Evolutionary conservation across 2,888 invertebrate genomes (phyloP).

Genomic region (Tinea semifulvella): DNA sequence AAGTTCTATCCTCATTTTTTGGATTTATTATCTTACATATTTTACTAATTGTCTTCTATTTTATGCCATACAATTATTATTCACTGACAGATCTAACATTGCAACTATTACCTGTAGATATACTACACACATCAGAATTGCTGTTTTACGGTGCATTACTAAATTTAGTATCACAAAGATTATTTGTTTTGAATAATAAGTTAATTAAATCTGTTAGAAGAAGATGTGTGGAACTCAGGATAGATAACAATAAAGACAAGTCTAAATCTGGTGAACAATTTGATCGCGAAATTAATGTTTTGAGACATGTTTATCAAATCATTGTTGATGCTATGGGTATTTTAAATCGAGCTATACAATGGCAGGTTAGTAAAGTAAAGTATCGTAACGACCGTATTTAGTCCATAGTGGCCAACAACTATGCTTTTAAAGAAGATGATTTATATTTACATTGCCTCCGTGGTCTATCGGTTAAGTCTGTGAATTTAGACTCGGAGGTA

Average conservation of each 20-base stretch:
- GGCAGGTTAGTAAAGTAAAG: conserved; percentile 33
- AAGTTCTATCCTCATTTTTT: neutral
- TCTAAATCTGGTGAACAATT: neutral
- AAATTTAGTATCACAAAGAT: neutral
- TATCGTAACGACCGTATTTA: too few species aligned
- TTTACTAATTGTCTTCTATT: neutral
- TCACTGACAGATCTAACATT: neutral
- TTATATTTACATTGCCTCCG: too few species aligned
- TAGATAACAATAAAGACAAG: neutral
- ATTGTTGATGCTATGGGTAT: conserved; percentile 34
- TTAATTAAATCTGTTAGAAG: neutral
- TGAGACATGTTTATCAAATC: conserved; percentile 39
- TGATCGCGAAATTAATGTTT: neutral
- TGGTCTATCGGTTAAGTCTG: too few species aligned
- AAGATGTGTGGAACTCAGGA: too few species aligned
- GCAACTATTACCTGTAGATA: neutral
- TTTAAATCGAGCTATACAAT: conserved; percentile 40
- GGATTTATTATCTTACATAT: neutral
- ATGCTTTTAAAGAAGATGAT: too few species aligned
- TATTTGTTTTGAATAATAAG: neutral
- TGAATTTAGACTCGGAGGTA: too few species aligned
- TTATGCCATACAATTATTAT: neutral
- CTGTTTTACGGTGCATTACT: neutral
- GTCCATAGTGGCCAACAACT: too few species aligned
- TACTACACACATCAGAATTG: neutral